Percentiles rank a stretch among this genome's conserved stretches.
Evolutionary conservation across 2,113 vertebrate genomes (phyloP).

Genomic region (Silurus asotus): DNA sequence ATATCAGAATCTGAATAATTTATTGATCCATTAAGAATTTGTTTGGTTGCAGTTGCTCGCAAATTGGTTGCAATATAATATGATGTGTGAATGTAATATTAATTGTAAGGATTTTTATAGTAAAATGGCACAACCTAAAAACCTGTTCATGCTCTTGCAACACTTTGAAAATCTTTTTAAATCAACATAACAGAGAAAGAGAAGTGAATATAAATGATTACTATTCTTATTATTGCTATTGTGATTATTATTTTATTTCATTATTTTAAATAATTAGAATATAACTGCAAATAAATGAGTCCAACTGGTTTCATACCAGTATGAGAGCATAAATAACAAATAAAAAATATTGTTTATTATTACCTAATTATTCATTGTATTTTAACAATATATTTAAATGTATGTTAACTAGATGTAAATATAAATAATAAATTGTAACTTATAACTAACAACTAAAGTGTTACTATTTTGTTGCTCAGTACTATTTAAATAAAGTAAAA

Average conservation of each 20-base stretch:
- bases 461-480: not conserved
- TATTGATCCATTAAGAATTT: no score
- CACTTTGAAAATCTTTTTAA: not conserved
- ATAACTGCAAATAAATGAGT: not conserved
- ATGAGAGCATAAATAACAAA: not conserved
- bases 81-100: not conserved
- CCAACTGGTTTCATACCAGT: not conserved
- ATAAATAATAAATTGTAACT: not conserved
- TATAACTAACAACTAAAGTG: not conserved
- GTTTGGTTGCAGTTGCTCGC: no score
- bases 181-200: not conserved
- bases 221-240: not conserved
- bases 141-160: not conserved
- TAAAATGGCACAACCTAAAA: not conserved
- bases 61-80: no score
- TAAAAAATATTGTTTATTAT: no score
- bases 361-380: not conserved
- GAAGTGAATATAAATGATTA: not conserved
- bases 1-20: no score
- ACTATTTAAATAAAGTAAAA: not conserved
- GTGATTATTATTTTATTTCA: not conserved
- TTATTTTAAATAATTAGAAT: not conserved
- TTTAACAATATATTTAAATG: not conserved
- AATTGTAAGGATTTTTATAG: not conserved
- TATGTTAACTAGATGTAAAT: not conserved